Evolutionary conservation across 2,113 vertebrate genomes (phyloP).

Genomic region (Megaceryle maxima): DNA sequence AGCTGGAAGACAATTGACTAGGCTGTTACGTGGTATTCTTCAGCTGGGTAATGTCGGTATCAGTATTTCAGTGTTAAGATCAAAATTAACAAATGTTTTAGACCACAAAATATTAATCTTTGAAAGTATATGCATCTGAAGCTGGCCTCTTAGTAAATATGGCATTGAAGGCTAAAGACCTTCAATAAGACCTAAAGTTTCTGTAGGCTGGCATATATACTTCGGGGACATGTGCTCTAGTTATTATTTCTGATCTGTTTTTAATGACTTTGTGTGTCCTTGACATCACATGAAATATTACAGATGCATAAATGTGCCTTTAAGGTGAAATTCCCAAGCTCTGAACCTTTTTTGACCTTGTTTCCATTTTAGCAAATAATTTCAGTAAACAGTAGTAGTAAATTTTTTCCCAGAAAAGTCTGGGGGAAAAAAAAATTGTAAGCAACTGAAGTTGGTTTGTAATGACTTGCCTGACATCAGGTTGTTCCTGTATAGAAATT

Average conservation of each 20-base stretch:
- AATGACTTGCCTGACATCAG: background rate
- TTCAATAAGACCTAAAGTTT: background rate
- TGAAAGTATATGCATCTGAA: background rate
- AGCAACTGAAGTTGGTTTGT: background rate
- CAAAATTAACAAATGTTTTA: background rate
- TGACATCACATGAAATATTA: background rate
- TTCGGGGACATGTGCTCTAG: fast-evolving
- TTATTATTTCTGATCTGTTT: background rate
- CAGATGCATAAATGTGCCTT: background rate
- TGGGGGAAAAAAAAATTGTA: background rate
- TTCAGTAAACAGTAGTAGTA: background rate
- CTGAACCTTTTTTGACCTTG: background rate
- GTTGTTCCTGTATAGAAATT: background rate
- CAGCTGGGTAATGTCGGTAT: background rate
- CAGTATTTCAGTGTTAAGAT: background rate
- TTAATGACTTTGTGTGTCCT: background rate
- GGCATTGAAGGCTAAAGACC: background rate
- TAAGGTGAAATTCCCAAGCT: background rate
- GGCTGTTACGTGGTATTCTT: background rate
- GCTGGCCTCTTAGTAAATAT: background rate
- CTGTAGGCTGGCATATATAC: background rate
- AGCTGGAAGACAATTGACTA: background rate
- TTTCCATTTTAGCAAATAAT: background rate
- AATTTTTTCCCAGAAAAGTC: background rate
- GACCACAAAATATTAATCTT: background rate